Percentiles rank a stretch among this genome's conserved stretches.
Conservation (phyloP, 64 coral and sea anemone species). For the Acropora yongei region DNA sequence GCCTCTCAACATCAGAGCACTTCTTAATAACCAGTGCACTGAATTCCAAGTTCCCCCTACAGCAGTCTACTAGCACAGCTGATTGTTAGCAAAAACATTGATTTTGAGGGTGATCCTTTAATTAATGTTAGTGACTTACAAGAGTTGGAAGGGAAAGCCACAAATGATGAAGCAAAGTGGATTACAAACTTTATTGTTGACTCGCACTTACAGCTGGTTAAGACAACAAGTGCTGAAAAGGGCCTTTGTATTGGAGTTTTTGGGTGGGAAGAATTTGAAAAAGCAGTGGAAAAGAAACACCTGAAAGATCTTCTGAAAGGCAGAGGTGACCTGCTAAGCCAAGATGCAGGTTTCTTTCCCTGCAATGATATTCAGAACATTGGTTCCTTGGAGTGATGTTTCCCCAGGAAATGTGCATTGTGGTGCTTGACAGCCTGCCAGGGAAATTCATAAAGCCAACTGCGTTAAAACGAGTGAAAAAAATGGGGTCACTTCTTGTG, state of each 20-base stretch:
- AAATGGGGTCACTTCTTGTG: too few species aligned
- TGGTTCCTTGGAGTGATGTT: too few species aligned
- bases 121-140: not conserved
- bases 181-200: constrained; percentile 18
- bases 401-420: too few species aligned
- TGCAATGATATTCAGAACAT: too few species aligned
- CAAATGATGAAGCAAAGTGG: not conserved
- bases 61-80: not conserved
- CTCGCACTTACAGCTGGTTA: not conserved
- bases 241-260: not conserved
- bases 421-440: too few species aligned
- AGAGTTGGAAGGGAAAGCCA: not conserved
- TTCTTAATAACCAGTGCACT: constrained; percentile 26
- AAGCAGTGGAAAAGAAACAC: not conserved
- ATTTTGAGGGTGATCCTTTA: not conserved
- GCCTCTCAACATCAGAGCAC: not conserved
- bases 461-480: too few species aligned
- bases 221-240: not conserved
- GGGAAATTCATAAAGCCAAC: too few species aligned
- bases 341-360: not conserved
- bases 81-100: not conserved
- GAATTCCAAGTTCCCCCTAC: not conserved
- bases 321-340: not conserved
- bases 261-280: not conserved
- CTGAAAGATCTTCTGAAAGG: not conserved